A percentile compares a stretch with the other conserved stretches of the same genome.
phyloP scores from a whole-genome alignment of 2,113 vertebrate species.

The Cardinalis cardinalis region DNA sequence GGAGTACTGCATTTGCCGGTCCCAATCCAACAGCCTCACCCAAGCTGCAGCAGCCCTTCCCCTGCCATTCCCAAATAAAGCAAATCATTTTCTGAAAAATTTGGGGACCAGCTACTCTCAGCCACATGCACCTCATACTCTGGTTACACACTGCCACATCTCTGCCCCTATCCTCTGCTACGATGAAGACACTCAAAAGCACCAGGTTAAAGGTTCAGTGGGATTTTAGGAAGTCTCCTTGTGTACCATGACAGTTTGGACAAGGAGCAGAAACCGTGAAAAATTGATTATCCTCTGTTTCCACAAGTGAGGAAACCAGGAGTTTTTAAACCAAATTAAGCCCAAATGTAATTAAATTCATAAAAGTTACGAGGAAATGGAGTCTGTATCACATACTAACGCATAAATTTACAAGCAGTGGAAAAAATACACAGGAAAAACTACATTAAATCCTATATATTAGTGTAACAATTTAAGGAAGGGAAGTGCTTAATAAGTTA shows the following conservation, averaged over 20 bases:
- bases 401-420: background rate
- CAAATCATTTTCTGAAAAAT: background rate
- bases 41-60: accelerated
- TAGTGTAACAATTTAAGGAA: background rate
- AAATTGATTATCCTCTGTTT: constrained; percentile 24
- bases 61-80: background rate
- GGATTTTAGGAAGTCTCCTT: background rate
- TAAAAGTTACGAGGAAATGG: constrained; percentile 24
- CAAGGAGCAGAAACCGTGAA: background rate
- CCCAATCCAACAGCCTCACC: background rate
- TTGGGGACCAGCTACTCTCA: background rate
- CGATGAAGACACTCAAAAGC: background rate
- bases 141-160: accelerated
- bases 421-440: background rate
- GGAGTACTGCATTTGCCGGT: background rate
- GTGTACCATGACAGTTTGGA: background rate
- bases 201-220: background rate
- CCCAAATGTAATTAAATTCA: constrained; percentile 37
- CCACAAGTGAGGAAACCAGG: background rate
- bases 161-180: background rate
- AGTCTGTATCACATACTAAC: background rate
- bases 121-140: accelerated
- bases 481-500: background rate
- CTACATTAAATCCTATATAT: background rate
- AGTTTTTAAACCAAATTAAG: constrained; percentile 33